Base-by-base conservation (phyloP, 2,797 vertebrate genomes). In the Merluccius polli region DNA sequence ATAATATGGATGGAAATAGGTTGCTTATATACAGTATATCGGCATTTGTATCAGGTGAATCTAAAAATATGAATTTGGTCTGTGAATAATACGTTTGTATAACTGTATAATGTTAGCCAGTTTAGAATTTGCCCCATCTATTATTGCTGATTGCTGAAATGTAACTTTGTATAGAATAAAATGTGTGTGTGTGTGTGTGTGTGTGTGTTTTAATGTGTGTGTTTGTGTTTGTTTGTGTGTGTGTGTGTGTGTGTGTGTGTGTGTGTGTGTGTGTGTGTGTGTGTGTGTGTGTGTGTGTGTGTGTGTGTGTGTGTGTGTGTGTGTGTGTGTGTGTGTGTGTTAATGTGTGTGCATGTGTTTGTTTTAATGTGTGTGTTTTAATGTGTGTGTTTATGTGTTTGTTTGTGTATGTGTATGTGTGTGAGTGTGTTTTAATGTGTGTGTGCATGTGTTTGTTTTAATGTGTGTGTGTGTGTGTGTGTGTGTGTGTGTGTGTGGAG, bases 381-480 rank as follows among this genome's bases (percentile, higher is more conserved):
- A n/a, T n/a, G n/a, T n/a, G n/a, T n/a, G n/a, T n/a, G n/a, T n/a
- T n/a, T 12, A 9, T 7, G 38, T 41, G 38, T 41, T 3, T 12
- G 11, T 12, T 3, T 41, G 36, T 41, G 36, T 30, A 35, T 68
- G 33, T 41, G 38, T 12, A 9, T 41, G 38, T 41, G 38, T 12
- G 38, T 41, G 38, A 3, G 38, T 41, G 11, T 59, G 38, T 16
- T n/a, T n/a, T n/a, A n/a, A 59, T 41, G 38, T 41, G 38, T 41
- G 38, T 41, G 38, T n/a, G n/a, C 78, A 75, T 41, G 38, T 12
- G 38, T 41, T 7, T 8, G 72, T n/a, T n/a, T n/a, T n/a, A n/a
- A n/a, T 12, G 38, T 7, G 38, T 41, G 38, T 41, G 38, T 12
- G 11, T 12, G 38, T 41, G 36, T 41, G 36, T 30, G 65, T 68